Conservation (phyloP, 2,888 invertebrate species). For the Chymomyza procnemis region DNA sequence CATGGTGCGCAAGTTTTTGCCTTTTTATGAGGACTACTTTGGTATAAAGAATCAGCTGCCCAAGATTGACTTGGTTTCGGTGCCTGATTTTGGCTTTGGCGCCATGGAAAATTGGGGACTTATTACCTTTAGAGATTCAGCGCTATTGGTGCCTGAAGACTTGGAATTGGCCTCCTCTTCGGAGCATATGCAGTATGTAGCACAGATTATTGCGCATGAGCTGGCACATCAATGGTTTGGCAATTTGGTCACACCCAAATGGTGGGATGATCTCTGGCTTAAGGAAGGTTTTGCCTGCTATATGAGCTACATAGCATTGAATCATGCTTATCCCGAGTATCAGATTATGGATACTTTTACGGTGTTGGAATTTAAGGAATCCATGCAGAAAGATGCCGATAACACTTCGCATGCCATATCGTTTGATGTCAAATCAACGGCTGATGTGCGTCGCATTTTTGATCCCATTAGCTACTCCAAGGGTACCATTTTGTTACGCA, state of each 20-base stretch:
- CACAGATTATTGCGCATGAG: conserved; percentile 86
- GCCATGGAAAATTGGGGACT: conserved; percentile 87
- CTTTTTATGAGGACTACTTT: conserved; percentile 84
- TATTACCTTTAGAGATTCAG: conserved; percentile 83
- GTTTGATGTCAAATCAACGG: conserved; percentile 81
- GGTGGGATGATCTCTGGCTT: conserved; percentile 88
- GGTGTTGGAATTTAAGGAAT: conserved; percentile 80
- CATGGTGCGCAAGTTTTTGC: conserved; percentile 82
- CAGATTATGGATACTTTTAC: conserved; percentile 81
- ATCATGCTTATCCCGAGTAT: conserved; percentile 81
- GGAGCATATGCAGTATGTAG: conserved; percentile 82
- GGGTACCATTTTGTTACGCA: conserved; percentile 85
- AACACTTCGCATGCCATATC: conserved; percentile 84
- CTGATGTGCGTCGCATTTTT: conserved; percentile 84
- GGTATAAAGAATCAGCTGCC: conserved; percentile 82
- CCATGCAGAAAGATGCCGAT: conserved; percentile 82
- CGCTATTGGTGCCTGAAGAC: conserved; percentile 80
- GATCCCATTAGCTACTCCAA: conserved; percentile 87
- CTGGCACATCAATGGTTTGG: conserved; percentile 91
- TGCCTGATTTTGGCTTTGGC: conserved; percentile 85
- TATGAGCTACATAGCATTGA: conserved; percentile 79
- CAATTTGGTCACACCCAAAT: conserved; percentile 85
- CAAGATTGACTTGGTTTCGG: conserved; percentile 85
- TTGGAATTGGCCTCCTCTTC: conserved; percentile 79
- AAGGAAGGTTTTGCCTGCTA: conserved; percentile 81